Evolutionary conservation across 2,113 vertebrate genomes (phyloP).

Genomic region (Salvelinus sp.): DNA sequence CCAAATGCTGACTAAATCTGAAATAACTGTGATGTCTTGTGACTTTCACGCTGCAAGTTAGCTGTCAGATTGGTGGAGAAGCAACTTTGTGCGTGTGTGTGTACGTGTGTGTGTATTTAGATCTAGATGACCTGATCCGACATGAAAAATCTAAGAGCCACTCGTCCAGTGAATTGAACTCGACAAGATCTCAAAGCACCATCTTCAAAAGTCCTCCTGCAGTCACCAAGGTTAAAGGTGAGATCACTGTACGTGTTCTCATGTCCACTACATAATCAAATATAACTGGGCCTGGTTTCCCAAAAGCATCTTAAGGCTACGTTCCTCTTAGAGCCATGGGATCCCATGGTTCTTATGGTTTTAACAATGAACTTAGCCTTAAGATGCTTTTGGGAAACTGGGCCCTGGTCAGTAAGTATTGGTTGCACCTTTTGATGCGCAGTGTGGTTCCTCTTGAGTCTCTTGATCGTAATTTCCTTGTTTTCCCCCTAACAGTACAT

Average conservation of each 20-base stretch:
- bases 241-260: neutral
- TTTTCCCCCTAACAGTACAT: constrained; percentile 51
- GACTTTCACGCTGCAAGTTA: neutral
- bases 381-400: too few relatives aligned
- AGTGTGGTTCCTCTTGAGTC: too few relatives aligned
- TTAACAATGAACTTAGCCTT: too few relatives aligned
- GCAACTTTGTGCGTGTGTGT: neutral
- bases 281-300: neutral
- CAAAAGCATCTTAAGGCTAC: too few relatives aligned
- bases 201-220: constrained; percentile 58
- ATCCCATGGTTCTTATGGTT: too few relatives aligned
- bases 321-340: too few relatives aligned
- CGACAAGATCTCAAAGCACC: constrained; percentile 10
- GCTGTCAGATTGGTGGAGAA: neutral
- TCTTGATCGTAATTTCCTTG: neutral
- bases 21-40: neutral
- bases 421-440: too few relatives aligned
- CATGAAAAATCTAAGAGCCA: constrained; percentile 55
- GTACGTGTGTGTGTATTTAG: constrained; percentile 33
- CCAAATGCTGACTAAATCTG: neutral
- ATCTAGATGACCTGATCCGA: constrained; percentile 69
- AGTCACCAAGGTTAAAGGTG: constrained; percentile 70
- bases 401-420: neutral
- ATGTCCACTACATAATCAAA: neutral
- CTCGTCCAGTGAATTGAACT: constrained; percentile 32